phyloP scores from a whole-genome alignment of 2,888 invertebrate species.

The Nysson spinosus region DNA sequence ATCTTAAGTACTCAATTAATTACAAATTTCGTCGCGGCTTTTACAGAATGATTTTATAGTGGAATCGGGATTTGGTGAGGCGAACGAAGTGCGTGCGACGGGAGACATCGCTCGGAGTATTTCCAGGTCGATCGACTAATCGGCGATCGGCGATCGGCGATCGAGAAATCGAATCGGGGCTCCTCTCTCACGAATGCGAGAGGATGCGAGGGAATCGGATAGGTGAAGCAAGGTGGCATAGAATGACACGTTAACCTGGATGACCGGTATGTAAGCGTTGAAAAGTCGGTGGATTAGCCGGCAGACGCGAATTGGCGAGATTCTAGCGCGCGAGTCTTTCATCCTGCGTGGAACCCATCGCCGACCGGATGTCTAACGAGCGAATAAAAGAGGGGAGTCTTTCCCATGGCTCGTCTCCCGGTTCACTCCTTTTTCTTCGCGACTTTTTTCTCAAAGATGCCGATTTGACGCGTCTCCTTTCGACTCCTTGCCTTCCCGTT shows the following conservation, averaged over 20 bases:
- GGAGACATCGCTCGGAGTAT: conserved; percentile 35
- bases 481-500: too few species aligned
- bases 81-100: too few species aligned
- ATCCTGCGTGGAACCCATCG: conserved; percentile 54
- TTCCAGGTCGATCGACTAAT: conserved; percentile 43
- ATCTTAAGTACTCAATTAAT: too few species aligned
- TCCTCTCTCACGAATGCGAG: conserved; percentile 16
- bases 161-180: conserved; percentile 34
- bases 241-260: conserved; percentile 69
- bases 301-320: conserved; percentile 67
- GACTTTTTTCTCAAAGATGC: not conserved
- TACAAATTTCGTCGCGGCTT: too few species aligned
- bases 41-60: too few species aligned
- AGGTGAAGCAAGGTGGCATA: conserved; percentile 52
- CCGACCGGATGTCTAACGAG: conserved; percentile 54
- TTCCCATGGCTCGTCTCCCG: conserved; percentile 5
- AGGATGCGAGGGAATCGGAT: conserved; percentile 37
- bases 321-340: conserved; percentile 70
- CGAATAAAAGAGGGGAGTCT: conserved; percentile 3
- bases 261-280: conserved; percentile 57
- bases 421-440: not conserved
- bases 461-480: conserved; percentile 9
- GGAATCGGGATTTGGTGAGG: not conserved
- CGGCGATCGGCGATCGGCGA: conserved; percentile 25
- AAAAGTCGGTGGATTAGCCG: conserved; percentile 60